Evolutionary conservation across 2,113 vertebrate genomes (phyloP).

Genomic region (Ancistrus triradiatus): DNA sequence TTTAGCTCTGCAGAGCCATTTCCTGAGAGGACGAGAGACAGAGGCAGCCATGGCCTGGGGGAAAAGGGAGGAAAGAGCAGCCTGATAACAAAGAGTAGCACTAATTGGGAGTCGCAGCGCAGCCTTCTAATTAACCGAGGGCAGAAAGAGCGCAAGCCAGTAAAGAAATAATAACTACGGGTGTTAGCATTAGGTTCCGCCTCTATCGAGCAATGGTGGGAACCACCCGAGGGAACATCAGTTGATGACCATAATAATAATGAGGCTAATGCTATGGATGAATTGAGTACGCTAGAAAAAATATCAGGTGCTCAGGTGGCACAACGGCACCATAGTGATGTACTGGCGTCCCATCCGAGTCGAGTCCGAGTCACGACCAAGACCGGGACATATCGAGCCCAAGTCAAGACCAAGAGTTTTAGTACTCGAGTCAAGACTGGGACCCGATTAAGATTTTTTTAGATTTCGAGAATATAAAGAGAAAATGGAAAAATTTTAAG

Average conservation of each 20-base stretch:
- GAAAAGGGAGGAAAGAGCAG: conserved; percentile 52
- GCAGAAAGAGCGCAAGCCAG: conserved; percentile 11
- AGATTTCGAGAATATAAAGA: too few relatives aligned
- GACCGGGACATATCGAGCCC: too few relatives aligned
- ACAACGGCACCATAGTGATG: too few relatives aligned
- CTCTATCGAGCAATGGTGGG: background rate
- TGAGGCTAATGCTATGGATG: background rate
- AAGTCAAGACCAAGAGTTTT: too few relatives aligned
- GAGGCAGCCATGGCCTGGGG: conserved; percentile 36
- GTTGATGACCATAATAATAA: background rate
- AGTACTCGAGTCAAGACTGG: too few relatives aligned
- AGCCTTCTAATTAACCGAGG: conserved; percentile 59
- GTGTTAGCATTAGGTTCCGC: conserved; percentile 15
- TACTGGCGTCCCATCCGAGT: too few relatives aligned
- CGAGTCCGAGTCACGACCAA: too few relatives aligned
- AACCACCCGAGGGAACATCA: conserved; percentile 11
- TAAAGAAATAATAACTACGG: conserved; percentile 11
- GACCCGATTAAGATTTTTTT: too few relatives aligned
- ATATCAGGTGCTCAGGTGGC: background rate
- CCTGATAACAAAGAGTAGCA: conserved; percentile 61
- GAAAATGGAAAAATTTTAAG: too few relatives aligned
- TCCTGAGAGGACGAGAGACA: conserved; percentile 6
- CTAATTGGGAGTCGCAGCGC: conserved; percentile 64
- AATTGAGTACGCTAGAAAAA: background rate
- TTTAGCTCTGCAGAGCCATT: background rate